Evolutionary conservation across 2,797 vertebrate species (phyloP), one percentile per base, ranked within the genome.

Genomic region (Acipenser oxyrinchus): DNA sequence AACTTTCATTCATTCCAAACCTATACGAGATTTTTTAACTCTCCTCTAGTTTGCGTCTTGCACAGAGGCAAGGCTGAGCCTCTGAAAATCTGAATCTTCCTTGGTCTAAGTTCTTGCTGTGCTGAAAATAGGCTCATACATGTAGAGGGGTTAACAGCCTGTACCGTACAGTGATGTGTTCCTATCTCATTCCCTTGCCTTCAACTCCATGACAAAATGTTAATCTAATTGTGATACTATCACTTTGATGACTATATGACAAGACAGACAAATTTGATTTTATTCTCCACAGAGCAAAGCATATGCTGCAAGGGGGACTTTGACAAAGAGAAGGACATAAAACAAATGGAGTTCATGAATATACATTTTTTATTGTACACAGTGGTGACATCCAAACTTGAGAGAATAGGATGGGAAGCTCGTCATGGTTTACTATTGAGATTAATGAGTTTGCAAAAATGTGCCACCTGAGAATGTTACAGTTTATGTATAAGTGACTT

Each of bases 181-280:
- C 84, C 83, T 79, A 78, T 91, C 90, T 89, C 78, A 74, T 89
- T 88, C 86, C 81, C 84, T 79, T 88, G 71, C 79, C 83, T 87
- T 91, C 81, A 85, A 82, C 82, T 87, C 84, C 87, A 88, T 90
- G 86, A 87, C 88, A 90, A 91, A 91, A 91, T 87, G 88, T 85
- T 93, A 91, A 93, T 92, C 87, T 90, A 90, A 92, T 92, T 91
- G 89, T 91, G 87, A 87, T 86, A 89, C 87, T 89, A 90, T 91
- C 86, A 89, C 87, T 91, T 92, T 95, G 92, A 95, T 87, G 89
- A 87, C 86, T 91, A 94, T 92, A 86, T 92, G 90, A 92, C 92
- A 89, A 87, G 93, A 94, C 94, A 92, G 89, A 93, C 82, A 87
- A 92, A 94, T 93, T 89, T 90, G 90, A 95, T 95, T 95, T 89